Evolutionary conservation across 2,113 vertebrate genomes (phyloP).

Genomic region (Lycocorax pyrrhopterus): DNA sequence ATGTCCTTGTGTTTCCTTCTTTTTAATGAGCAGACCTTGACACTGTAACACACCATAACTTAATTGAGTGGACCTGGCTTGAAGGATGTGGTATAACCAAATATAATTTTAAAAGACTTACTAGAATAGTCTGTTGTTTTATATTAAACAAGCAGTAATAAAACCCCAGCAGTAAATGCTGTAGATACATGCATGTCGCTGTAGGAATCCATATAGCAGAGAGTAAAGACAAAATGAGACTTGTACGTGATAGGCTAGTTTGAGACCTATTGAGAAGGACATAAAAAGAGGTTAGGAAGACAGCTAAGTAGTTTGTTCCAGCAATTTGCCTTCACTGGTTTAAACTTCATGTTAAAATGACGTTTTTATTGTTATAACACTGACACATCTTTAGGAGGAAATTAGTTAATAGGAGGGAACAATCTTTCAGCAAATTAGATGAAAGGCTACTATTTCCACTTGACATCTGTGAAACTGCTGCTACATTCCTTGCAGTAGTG

Average conservation of each 20-base stretch:
- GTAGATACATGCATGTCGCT: background rate
- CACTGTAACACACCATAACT: background rate
- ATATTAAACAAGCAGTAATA: background rate
- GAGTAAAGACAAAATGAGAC: background rate
- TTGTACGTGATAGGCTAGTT: background rate
- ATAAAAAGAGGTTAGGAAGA: background rate
- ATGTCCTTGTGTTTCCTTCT: background rate
- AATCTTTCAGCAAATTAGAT: slow-evolving; percentile 44
- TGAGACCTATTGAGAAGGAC: background rate
- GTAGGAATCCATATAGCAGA: background rate
- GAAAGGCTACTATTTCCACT: slow-evolving; percentile 36
- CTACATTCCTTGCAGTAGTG: background rate
- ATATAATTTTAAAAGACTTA: background rate
- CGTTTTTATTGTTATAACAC: slow-evolving; percentile 32
- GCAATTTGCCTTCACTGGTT: slow-evolving; percentile 33
- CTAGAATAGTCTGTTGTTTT: background rate
- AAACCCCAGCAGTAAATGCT: background rate
- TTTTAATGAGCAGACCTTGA: background rate
- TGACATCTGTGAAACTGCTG: slow-evolving; percentile 36
- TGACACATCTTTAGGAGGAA: slow-evolving; percentile 14
- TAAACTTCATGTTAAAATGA: slow-evolving; percentile 34
- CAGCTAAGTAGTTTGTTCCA: slow-evolving; percentile 42
- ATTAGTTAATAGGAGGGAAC: slow-evolving; percentile 55
- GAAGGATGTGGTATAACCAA: background rate
- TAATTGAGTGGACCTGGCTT: background rate